These are phyloP conservation scores for Nipponacmea schrenckii DNA, from an alignment of 2,888 invertebrate species.

Conservation along the genomic window DNA sequence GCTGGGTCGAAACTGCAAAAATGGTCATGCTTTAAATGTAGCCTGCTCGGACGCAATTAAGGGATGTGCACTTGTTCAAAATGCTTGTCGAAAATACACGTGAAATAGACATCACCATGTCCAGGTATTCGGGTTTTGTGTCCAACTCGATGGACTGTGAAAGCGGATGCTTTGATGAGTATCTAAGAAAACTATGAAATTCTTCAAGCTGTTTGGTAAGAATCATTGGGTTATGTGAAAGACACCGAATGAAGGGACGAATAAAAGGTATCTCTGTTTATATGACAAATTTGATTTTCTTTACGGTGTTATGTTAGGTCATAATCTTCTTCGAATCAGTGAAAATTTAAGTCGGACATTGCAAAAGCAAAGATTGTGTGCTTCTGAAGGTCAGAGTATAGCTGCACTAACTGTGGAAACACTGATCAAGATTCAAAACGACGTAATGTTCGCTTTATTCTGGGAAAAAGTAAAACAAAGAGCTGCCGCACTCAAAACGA, in stretches of 20 bases:
- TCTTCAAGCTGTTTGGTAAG: constrained; percentile 15
- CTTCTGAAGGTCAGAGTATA: constrained; percentile 12
- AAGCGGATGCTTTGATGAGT: constrained; percentile 15
- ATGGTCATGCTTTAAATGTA: background rate
- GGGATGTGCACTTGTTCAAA: background rate
- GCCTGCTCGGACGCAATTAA: no score
- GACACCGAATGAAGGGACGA: constrained; percentile 22
- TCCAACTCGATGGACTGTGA: constrained; percentile 26
- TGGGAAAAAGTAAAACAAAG: no score
- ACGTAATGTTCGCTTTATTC: no score
- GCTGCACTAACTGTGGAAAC: constrained; percentile 15
- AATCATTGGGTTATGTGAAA: background rate
- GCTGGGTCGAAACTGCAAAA: background rate
- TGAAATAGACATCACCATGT: constrained; percentile 11
- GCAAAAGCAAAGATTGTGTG: constrained; percentile 9
- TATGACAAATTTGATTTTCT: constrained; percentile 22
- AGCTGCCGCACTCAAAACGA: no score
- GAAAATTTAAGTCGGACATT: constrained; percentile 21
- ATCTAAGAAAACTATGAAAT: constrained; percentile 20
- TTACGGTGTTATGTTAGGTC: constrained; percentile 12
- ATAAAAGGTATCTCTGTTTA: constrained; percentile 16
- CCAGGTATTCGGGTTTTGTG: constrained; percentile 21
- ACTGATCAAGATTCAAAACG: no score
- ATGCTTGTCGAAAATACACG: constrained; percentile 17
- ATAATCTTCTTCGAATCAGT: constrained; percentile 5